Conservation (phyloP, 2,113 vertebrate species). For the Atlantisia rogersi region DNA sequence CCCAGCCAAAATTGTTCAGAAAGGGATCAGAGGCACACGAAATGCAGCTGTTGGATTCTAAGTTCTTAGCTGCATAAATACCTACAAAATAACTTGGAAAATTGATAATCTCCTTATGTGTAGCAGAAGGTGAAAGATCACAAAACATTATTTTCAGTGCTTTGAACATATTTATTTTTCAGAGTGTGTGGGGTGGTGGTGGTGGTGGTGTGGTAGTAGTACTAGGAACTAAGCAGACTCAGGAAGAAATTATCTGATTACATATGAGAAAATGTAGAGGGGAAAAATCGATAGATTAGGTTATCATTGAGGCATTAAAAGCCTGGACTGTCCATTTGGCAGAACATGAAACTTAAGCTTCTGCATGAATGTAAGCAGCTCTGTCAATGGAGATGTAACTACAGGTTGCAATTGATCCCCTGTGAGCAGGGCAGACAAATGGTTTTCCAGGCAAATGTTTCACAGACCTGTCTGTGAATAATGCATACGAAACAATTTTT, state of each 20-base stretch:
- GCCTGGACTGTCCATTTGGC: not conserved
- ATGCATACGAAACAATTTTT: not conserved
- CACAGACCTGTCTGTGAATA: not conserved
- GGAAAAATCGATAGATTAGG: not conserved
- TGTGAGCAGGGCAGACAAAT: not conserved
- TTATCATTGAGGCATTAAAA: not conserved
- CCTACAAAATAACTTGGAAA: not conserved
- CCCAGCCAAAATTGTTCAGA: not conserved
- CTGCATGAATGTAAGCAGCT: not conserved
- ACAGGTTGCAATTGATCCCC: not conserved
- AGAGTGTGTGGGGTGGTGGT: no score
- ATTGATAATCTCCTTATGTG: not conserved
- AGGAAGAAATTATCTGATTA: not conserved
- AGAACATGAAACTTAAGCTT: not conserved
- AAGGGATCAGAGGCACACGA: not conserved
- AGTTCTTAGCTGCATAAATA: not conserved
- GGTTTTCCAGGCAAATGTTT: not conserved
- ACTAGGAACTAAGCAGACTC: not conserved
- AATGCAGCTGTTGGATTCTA: not conserved
- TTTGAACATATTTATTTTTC: not conserved
- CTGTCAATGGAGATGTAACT: not conserved
- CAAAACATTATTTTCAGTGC: not conserved
- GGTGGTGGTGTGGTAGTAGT: not conserved
- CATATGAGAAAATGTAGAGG: not conserved
- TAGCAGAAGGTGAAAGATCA: not conserved